Evolutionary conservation across 2,797 vertebrate species (phyloP), one percentile per base, ranked within the genome.

Genomic region (Tauraco hartlaubi): DNA sequence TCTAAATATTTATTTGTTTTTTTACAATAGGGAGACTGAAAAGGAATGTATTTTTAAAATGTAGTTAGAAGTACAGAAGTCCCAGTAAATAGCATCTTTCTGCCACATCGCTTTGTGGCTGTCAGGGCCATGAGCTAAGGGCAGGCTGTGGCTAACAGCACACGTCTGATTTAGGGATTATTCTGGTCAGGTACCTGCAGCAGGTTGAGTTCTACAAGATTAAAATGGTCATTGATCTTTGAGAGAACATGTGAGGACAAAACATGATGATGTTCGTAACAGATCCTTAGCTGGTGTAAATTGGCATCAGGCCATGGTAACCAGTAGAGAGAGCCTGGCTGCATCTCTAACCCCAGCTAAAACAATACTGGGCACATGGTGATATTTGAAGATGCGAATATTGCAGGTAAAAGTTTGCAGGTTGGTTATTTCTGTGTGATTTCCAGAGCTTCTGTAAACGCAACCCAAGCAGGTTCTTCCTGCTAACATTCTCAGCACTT

Each of bases 181-280:
- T 77, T 68, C 44, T 19, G 33, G 52, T 59, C 71, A 69, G 71
- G 66, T 55, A 66, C 21, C 19, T 61, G 29, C 31, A 71, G 46
- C n/a, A 71, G 39, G 55, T 58, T 88, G n/a, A 64, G 49, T 28
- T 81, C 73, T 79, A 44, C 23, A 18, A 19, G 37, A 68, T 92
- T 92, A 88, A 96, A 97, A 72, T 22, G 14, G 37, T 79, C 83
- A 93, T 54, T 93, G 83, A 82, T 79, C 83, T 92, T 54, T 48
- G 67, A 79, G 88, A 90, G 55, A 55, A 81, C 17, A 35, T 90
- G 69, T 52, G 76, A 90, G 62, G 48, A 44, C 48, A 84, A 55
- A 81, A 59, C 19, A 28, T 2, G 25, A 22, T 66, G 52, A 11
- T 39, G 46, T 11, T 80, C 4, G 1, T 63, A 64, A n/a, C 29